phyloP scores from a whole-genome alignment of 2,797 vertebrate genomes.

The Threskiornis aethiopicus region DNA sequence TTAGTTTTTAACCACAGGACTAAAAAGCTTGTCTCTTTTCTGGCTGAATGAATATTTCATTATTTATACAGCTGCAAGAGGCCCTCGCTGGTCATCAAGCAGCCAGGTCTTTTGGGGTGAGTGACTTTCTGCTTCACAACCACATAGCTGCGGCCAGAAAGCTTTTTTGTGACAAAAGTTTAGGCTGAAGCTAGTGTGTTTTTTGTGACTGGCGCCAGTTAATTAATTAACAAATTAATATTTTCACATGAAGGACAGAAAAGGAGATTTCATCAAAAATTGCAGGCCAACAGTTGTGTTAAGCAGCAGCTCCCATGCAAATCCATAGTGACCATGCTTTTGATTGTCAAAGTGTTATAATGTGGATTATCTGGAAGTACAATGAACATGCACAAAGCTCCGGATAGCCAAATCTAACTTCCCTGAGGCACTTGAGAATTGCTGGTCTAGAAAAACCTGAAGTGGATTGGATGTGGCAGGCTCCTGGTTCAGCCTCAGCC shows the following conservation, averaged over 20 bases:
- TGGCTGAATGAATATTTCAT: background rate
- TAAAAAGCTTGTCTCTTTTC: background rate
- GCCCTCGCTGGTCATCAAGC: background rate
- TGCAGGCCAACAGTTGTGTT: background rate
- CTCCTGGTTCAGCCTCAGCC: background rate
- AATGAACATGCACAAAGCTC: background rate
- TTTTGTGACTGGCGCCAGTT: background rate
- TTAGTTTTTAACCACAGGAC: background rate
- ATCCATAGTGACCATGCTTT: background rate
- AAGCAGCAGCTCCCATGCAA: background rate
- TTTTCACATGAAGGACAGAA: background rate
- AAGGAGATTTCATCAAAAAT: background rate
- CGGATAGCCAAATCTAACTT: background rate
- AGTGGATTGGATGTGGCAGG: background rate
- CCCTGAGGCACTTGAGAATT: background rate
- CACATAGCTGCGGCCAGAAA: background rate
- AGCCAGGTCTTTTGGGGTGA: background rate
- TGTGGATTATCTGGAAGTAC: background rate
- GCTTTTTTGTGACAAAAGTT: background rate
- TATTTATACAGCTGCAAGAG: slow-evolving; percentile 11
- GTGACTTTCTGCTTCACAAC: background rate
- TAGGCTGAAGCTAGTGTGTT: background rate
- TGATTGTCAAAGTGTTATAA: background rate
- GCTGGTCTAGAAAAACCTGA: background rate
- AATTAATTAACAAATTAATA: background rate